Percentiles rank a stretch among this genome's conserved stretches.
Conservation (phyloP, 2,113 vertebrate species). For the Spheniscus mendiculus region DNA sequence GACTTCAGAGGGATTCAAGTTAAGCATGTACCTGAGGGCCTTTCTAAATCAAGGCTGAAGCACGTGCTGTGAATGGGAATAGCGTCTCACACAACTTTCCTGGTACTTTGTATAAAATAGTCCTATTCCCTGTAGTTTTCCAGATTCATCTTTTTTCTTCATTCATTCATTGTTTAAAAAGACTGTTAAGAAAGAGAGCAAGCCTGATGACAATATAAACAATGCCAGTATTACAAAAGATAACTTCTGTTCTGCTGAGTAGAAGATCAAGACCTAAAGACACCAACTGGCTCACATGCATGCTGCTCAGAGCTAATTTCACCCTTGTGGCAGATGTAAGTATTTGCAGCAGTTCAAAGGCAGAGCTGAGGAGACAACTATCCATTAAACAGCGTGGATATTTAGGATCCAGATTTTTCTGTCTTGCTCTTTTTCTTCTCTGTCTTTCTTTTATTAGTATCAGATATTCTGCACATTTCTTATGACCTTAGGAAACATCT, state of each 20-base stretch:
- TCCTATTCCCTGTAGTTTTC: not conserved
- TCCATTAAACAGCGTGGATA: not conserved
- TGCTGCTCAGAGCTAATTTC: not conserved
- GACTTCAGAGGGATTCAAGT: not conserved
- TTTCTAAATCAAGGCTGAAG: not conserved
- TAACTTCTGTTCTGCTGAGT: not conserved
- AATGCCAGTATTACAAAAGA: not conserved
- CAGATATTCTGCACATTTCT: not conserved
- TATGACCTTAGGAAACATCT: accelerated
- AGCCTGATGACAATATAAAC: not conserved
- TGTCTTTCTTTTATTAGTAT: not conserved
- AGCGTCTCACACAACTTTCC: not conserved
- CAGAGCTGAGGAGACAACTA: not conserved
- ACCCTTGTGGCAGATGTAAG: not conserved
- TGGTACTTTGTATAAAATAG: not conserved
- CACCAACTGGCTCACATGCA: not conserved
- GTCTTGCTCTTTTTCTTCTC: not conserved
- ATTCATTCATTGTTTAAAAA: not conserved
- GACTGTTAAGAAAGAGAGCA: not conserved
- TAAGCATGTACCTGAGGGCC: not conserved
- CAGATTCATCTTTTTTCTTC: not conserved
- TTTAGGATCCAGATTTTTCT: not conserved
- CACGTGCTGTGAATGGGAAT: not conserved
- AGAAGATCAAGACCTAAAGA: not conserved
- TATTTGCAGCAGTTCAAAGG: not conserved